Percentiles rank a stretch among this genome's conserved stretches.
Evolutionary conservation across 2,113 vertebrate genomes (phyloP).

Genomic region (Mormyrus lacerda): DNA sequence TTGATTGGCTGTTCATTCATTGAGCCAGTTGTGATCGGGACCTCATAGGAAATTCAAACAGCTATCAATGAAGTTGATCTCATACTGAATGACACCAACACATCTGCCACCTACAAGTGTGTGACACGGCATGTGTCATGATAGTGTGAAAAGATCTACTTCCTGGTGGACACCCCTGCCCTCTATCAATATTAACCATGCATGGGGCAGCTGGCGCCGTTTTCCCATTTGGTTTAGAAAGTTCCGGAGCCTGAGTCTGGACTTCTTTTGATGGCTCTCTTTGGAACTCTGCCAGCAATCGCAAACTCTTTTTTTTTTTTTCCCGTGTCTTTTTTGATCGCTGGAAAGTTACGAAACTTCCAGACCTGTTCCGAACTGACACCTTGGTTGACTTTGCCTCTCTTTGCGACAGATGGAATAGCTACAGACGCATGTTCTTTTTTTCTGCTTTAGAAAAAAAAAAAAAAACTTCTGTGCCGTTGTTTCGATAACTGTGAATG

Average conservation of each 20-base stretch:
- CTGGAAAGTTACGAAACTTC: background rate
- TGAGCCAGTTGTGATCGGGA: background rate
- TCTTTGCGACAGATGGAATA: slow-evolving; percentile 6
- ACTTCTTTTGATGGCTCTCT: background rate
- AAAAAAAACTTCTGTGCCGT: background rate
- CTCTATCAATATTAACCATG: slow-evolving; percentile 21
- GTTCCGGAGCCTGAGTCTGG: background rate
- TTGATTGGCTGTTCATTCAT: background rate
- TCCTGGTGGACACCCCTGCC: background rate
- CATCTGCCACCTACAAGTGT: background rate
- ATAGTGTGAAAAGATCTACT: background rate
- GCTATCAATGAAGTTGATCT: background rate
- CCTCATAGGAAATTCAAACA: background rate
- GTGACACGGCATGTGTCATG: background rate
- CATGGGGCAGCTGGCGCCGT: slow-evolving; percentile 17
- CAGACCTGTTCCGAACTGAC: background rate
- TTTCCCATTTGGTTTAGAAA: slow-evolving; percentile 17
- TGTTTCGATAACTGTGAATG: background rate
- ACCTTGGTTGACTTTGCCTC: background rate
- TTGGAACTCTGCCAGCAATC: background rate
- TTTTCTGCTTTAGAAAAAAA: background rate
- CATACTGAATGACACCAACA: background rate
- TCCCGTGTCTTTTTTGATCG: background rate
- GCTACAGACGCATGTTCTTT: background rate
- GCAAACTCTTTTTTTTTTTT: background rate